Evolutionary conservation across 2,797 vertebrate species (phyloP).

Genomic region (Microhierax caerulescens): DNA sequence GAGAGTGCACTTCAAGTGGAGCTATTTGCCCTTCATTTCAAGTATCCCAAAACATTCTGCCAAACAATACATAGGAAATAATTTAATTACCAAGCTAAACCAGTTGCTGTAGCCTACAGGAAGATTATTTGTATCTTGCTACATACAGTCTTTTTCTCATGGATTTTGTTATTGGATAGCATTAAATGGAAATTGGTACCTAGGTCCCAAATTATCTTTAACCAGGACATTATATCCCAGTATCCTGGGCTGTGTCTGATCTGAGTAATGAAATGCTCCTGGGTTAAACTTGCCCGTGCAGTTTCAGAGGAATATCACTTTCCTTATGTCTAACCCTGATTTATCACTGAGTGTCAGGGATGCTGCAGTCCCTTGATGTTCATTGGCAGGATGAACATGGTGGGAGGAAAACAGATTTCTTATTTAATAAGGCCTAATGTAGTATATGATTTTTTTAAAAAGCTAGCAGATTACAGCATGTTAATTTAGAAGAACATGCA

Average conservation of each 20-base stretch:
- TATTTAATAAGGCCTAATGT: conserved; percentile 2
- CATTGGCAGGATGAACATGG: background rate
- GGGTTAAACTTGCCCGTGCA: background rate
- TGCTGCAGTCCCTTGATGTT: background rate
- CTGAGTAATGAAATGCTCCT: background rate
- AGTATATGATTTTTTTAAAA: background rate
- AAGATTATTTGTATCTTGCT: background rate
- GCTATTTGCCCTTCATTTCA: background rate
- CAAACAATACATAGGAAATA: background rate
- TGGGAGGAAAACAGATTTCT: conserved; percentile 14
- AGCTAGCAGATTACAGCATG: background rate
- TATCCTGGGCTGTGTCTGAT: background rate
- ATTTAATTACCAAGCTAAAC: background rate
- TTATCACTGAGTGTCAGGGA: background rate
- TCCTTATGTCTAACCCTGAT: background rate
- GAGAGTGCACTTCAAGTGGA: background rate
- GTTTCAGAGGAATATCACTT: background rate
- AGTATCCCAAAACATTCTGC: background rate
- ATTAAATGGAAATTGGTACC: background rate
- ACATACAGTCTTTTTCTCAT: background rate
- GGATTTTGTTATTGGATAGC: background rate
- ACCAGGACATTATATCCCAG: background rate
- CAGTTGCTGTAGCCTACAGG: background rate
- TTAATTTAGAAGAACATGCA: background rate
- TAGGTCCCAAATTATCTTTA: background rate